Percentiles rank a stretch among this genome's conserved stretches.
These are phyloP conservation scores for Ictalurus furcatus DNA, from an alignment of 2,113 vertebrate species.

Conservation along the genomic window DNA sequence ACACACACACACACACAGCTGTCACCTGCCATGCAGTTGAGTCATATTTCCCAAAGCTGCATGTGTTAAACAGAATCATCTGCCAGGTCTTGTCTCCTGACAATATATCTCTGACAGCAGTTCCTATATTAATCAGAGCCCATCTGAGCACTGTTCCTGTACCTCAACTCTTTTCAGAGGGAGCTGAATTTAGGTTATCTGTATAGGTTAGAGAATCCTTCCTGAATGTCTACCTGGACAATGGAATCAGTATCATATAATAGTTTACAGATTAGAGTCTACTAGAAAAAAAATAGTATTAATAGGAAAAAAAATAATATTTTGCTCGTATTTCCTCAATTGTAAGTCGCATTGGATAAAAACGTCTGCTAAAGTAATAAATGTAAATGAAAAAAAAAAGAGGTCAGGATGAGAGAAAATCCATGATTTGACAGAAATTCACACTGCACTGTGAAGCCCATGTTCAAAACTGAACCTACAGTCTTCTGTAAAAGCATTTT, in stretches of 20 bases:
- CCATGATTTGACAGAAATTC: neutral
- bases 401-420: neutral
- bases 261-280: neutral
- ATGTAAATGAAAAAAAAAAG: neutral
- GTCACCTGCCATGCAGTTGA: conserved; percentile 28
- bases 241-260: neutral
- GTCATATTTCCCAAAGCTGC: conserved; percentile 40
- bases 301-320: too few relatives aligned
- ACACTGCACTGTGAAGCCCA: neutral
- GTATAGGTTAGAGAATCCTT: neutral
- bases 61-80: conserved; percentile 39
- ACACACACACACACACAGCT: conserved; percentile 29
- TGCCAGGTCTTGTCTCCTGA: conserved; percentile 41
- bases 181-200: neutral
- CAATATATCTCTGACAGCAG: conserved; percentile 29
- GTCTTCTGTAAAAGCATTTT: neutral
- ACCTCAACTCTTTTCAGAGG: neutral
- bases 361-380: too few relatives aligned
- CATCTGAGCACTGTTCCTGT: neutral
- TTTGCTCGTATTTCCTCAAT: too few relatives aligned
- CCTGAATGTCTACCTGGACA: neutral
- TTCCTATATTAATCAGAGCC: conserved; percentile 8
- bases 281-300: neutral
- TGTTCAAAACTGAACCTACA: neutral
- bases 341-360: too few relatives aligned